A percentile compares a stretch with the other conserved stretches of the same genome.
phyloP scores from a whole-genome alignment of 1,140 invertebrate genomes.

The Drosophila yakuba region DNA sequence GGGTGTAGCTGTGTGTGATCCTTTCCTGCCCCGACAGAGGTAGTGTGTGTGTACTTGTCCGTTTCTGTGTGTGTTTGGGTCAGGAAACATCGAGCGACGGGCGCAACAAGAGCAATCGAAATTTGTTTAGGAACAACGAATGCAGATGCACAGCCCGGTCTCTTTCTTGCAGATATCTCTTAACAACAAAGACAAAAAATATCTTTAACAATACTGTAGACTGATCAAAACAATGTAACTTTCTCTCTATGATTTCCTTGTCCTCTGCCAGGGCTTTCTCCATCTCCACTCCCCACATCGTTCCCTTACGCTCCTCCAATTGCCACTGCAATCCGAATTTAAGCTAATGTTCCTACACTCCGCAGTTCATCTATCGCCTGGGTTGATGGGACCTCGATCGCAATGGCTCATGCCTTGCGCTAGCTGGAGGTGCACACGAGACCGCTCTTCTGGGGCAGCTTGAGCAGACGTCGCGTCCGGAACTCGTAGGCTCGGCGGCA shows the following conservation, averaged over 20 bases:
- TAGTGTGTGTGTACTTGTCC: slow-evolving; percentile 5
- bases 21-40: slow-evolving; percentile 33
- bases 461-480: slow-evolving; percentile 91
- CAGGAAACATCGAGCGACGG: slow-evolving; percentile 11
- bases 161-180: slow-evolving; percentile 14
- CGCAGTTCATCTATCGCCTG: background rate
- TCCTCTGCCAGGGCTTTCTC: slow-evolving; percentile 25
- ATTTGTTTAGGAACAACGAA: slow-evolving; percentile 41
- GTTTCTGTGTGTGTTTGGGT: background rate
- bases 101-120: slow-evolving; percentile 16
- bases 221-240: slow-evolving; percentile 34
- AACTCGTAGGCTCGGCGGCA: slow-evolving; percentile 98
- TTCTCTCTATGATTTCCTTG: background rate
- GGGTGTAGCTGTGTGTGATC: slow-evolving; percentile 11
- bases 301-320: background rate
- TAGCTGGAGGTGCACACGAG: slow-evolving; percentile 52
- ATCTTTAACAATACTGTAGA: slow-evolving; percentile 56
- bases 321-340: slow-evolving; percentile 21
- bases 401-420: slow-evolving; percentile 19
- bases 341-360: slow-evolving; percentile 36
- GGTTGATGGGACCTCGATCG: background rate
- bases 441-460: slow-evolving; percentile 86
- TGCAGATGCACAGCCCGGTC: background rate
- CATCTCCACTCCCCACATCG: background rate
- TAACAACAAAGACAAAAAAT: slow-evolving; percentile 32